phyloP scores from a whole-genome alignment of 2,797 vertebrate genomes.

The Phrynocephalus vlangalii region DNA sequence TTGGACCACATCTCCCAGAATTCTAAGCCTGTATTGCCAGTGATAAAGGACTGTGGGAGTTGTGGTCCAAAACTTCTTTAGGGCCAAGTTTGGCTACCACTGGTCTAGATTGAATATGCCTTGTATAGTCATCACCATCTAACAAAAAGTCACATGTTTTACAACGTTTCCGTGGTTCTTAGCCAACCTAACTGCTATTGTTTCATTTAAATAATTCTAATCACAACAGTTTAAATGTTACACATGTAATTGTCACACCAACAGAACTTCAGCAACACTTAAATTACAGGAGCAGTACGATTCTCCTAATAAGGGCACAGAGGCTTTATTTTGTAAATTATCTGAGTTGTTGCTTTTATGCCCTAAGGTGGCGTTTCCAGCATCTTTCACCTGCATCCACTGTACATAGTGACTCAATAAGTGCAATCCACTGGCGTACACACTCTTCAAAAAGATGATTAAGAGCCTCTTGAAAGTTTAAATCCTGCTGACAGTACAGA shows the following conservation, averaged over 20 bases:
- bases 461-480: slow-evolving; percentile 51
- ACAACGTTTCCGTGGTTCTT: background rate
- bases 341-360: background rate
- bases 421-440: background rate
- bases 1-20: no score
- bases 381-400: slow-evolving; percentile 1
- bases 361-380: background rate
- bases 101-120: background rate
- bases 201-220: background rate
- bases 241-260: background rate
- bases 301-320: background rate
- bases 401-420: slow-evolving; percentile 16
- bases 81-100: no score
- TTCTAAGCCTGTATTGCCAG: no score
- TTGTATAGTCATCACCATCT: background rate
- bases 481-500: slow-evolving; percentile 44
- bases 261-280: slow-evolving; percentile 10
- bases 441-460: slow-evolving; percentile 46
- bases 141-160: background rate
- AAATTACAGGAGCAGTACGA: background rate
- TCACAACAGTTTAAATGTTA: slow-evolving; percentile 4
- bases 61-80: no score
- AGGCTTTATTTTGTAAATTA: background rate
- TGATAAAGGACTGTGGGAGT: no score
- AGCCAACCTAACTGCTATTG: background rate